Evolutionary conservation across 2,113 vertebrate genomes (phyloP).

Genomic region (Perognathus longimembris): DNA sequence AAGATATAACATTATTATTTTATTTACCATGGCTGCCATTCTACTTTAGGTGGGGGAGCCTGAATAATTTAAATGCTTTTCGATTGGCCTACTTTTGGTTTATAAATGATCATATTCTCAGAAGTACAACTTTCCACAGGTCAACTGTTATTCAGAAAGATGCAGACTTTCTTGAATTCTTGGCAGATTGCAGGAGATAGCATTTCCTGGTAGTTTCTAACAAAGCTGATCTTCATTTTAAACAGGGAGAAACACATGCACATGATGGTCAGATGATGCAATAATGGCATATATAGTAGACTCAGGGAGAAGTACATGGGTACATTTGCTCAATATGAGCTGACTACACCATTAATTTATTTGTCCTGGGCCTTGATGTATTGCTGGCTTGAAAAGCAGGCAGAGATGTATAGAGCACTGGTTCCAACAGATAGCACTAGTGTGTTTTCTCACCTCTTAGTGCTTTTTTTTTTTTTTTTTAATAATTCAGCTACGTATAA

Average conservation of each 20-base stretch:
- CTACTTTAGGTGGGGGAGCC: slow-evolving; percentile 7
- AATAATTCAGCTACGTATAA: slow-evolving; percentile 52
- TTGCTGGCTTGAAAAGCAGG: slow-evolving; percentile 36
- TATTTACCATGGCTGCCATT: slow-evolving; percentile 39
- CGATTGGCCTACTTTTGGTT: slow-evolving; percentile 14
- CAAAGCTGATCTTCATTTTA: slow-evolving; percentile 30
- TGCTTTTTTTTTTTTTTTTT: slow-evolving; percentile 29
- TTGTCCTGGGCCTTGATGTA: slow-evolving; percentile 47
- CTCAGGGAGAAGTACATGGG: neutral
- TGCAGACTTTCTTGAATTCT: neutral
- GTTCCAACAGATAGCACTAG: neutral
- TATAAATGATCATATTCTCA: slow-evolving; percentile 20
- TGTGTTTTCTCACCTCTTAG: neutral
- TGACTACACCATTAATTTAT: slow-evolving; percentile 23
- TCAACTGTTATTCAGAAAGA: neutral
- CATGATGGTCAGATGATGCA: neutral
- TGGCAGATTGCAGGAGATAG: neutral
- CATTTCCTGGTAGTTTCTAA: slow-evolving; percentile 28
- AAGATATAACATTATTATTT: slow-evolving; percentile 43
- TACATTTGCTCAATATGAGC: neutral
- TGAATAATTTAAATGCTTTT: slow-evolving; percentile 55
- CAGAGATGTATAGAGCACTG: slow-evolving; percentile 27
- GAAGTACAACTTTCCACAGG: slow-evolving; percentile 25
- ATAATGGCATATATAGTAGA: neutral
- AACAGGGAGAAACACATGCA: neutral